These are phyloP conservation scores for Sesamia nonagrioides DNA, from an alignment of 1,140 invertebrate species.

Conservation along the genomic window DNA sequence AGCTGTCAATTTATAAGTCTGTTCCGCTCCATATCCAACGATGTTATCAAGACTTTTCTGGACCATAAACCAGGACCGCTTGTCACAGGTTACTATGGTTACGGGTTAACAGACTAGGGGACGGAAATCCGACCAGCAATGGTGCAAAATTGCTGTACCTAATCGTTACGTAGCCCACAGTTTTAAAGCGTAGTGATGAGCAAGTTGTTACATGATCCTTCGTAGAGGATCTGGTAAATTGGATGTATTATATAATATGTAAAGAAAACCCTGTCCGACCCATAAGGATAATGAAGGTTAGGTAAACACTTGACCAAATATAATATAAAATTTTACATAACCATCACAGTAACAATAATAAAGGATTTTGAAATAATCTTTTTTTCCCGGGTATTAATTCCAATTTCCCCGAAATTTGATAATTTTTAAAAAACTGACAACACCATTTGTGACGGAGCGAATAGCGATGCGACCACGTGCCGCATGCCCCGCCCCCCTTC, in stretches of 20 bases:
- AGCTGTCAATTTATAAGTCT: constrained; percentile 21
- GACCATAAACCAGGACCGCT: constrained; percentile 30
- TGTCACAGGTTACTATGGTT: constrained; percentile 23
- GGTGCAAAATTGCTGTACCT: neutral
- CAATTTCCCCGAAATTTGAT: too few species aligned
- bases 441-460: too few species aligned
- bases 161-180: constrained; percentile 23
- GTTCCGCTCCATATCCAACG: constrained; percentile 1
- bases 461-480: too few species aligned
- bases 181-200: constrained; percentile 29
- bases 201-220: constrained; percentile 23
- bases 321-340: too few species aligned
- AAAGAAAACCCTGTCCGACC: too few species aligned
- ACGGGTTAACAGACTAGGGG: constrained; percentile 1
- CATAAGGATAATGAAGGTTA: too few species aligned
- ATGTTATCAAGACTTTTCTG: constrained; percentile 32
- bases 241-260: neutral
- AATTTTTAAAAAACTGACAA: too few species aligned
- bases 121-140: constrained; percentile 22
- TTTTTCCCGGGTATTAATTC: too few species aligned
- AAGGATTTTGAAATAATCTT: too few species aligned
- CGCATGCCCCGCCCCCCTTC: too few species aligned
- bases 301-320: too few species aligned
- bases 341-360: too few species aligned
- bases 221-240: constrained; percentile 1